Percentiles rank a stretch among this genome's conserved stretches.
These are phyloP conservation scores for Drosophila ustulata DNA, from an alignment of 2,888 invertebrate genomes.

Conservation along the genomic window DNA sequence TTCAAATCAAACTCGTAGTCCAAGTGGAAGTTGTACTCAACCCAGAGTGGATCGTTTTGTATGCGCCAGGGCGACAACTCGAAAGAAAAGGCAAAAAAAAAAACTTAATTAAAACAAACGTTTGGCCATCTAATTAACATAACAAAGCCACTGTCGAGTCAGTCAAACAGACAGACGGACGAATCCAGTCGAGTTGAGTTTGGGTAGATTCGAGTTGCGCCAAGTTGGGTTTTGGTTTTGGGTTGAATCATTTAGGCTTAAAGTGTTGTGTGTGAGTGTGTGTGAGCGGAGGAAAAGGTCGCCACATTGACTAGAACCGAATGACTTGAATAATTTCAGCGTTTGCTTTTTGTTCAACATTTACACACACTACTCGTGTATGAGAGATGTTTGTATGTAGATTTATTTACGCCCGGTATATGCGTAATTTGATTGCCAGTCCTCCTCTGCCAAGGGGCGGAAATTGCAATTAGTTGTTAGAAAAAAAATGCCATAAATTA, in stretches of 20 bases:
- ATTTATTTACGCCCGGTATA: slow-evolving; percentile 67
- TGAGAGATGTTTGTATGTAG: slow-evolving; percentile 49
- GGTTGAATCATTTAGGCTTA: slow-evolving; percentile 47
- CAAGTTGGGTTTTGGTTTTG: slow-evolving; percentile 4
- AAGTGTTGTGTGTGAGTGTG: slow-evolving; percentile 16
- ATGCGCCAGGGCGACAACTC: slow-evolving; percentile 63
- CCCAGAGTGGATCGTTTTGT: slow-evolving; percentile 57
- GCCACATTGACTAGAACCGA: slow-evolving; percentile 40
- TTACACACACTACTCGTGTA: slow-evolving; percentile 27
- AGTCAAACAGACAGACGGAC: slow-evolving; percentile 35
- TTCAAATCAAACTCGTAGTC: slow-evolving; percentile 57
- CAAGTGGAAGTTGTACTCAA: slow-evolving; percentile 28
- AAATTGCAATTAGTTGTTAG: slow-evolving; percentile 78
- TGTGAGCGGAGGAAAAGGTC: slow-evolving; percentile 50
- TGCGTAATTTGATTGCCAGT: slow-evolving; percentile 71
- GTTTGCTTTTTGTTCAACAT: slow-evolving; percentile 51
- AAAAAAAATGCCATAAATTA: slow-evolving; percentile 76
- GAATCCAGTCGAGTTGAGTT: slow-evolving; percentile 5
- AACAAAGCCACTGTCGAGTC: slow-evolving; percentile 70
- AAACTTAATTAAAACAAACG: slow-evolving; percentile 80
- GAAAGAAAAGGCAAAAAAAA: slow-evolving; percentile 12
- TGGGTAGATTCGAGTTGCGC: background rate
- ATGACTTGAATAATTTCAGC: slow-evolving; percentile 42
- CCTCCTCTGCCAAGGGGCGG: slow-evolving; percentile 39
- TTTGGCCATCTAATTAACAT: slow-evolving; percentile 73